Evolutionary conservation across 2,113 vertebrate species (phyloP).

Genomic region (Apodemus sylvaticus): DNA sequence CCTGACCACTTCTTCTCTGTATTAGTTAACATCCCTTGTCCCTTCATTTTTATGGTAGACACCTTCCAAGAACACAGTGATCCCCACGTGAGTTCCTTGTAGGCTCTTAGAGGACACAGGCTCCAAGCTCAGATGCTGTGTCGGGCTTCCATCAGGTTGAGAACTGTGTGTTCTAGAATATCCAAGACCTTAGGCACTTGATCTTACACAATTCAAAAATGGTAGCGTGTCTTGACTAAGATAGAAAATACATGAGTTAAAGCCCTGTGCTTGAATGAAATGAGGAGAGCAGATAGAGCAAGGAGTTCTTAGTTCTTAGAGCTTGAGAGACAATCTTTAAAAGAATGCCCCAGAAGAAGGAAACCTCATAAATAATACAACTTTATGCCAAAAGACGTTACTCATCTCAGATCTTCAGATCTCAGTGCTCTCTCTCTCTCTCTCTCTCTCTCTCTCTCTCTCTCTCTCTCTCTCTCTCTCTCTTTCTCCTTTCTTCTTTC

Average conservation of each 20-base stretch:
- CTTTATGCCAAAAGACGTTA: constrained; percentile 71
- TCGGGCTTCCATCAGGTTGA: neutral
- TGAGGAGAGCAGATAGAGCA: constrained; percentile 60
- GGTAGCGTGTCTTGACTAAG: neutral
- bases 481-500: neutral
- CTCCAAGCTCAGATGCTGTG: neutral
- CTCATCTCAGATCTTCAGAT: constrained; percentile 3
- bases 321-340: constrained; percentile 69
- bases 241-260: neutral
- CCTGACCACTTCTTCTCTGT: neutral
- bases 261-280: neutral
- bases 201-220: neutral
- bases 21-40: neutral
- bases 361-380: constrained; percentile 70
- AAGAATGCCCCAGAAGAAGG: constrained; percentile 79
- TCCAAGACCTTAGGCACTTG: neutral
- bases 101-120: neutral
- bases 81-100: neutral
- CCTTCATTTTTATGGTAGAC: neutral
- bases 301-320: constrained; percentile 76
- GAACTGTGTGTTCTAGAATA: neutral
- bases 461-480: no score
- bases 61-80: neutral
- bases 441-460: constrained; percentile 3
- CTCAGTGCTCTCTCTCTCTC: neutral